Evolutionary conservation across 2,797 vertebrate genomes (phyloP).

Genomic region (Ctenochaetus hawaiiensis): DNA sequence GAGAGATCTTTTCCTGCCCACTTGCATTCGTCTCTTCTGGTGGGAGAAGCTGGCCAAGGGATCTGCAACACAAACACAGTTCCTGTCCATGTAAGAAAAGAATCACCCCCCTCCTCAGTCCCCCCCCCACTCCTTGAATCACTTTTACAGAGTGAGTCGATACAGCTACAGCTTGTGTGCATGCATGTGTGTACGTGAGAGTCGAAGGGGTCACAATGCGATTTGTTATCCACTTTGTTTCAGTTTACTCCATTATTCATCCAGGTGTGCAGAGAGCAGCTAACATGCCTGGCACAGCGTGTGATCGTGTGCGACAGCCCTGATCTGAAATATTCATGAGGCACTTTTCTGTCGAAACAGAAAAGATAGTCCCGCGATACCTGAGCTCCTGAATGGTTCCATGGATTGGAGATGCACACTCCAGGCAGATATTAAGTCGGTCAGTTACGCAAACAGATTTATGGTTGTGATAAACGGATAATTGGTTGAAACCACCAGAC

Average conservation of each 20-base stretch:
- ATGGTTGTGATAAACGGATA: conserved; percentile 2
- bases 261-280: conserved; percentile 83
- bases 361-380: conserved; percentile 72
- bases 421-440: conserved; percentile 44
- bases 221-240: conserved; percentile 85
- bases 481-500: conserved; percentile 20
- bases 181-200: conserved; percentile 40
- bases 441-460: conserved; percentile 43
- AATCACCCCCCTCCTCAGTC: conserved; percentile 1
- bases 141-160: conserved; percentile 26
- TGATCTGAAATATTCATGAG: conserved; percentile 84
- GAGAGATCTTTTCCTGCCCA: conserved; percentile 98
- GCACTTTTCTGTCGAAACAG: conserved; percentile 79
- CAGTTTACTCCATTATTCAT: conserved; percentile 86
- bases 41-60: conserved; percentile 92
- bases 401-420: conserved; percentile 38
- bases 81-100: conserved; percentile 33
- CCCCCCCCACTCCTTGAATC: conserved; percentile 1
- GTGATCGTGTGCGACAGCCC: conserved; percentile 80
- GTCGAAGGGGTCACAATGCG: conserved; percentile 70
- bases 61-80: conserved; percentile 87
- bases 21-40: conserved; percentile 96
- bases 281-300: conserved; percentile 77
- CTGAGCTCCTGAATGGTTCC: conserved; percentile 57
- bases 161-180: conserved; percentile 49